Conservation (phyloP, 2,113 vertebrate species). For the Paradisaea rubra region DNA sequence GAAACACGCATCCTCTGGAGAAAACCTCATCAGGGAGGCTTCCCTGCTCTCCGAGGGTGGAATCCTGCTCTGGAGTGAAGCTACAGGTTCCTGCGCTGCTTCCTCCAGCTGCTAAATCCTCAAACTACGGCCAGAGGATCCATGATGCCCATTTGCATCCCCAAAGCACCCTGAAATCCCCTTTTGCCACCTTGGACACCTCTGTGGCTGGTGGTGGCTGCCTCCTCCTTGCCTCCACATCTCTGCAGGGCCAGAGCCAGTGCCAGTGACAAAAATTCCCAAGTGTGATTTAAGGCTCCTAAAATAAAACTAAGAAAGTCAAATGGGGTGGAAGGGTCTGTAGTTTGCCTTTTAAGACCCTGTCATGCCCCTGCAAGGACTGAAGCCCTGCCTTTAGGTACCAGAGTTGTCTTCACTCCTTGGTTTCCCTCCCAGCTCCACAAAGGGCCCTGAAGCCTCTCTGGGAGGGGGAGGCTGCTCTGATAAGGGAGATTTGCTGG, state of each 20-base stretch:
- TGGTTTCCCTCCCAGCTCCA: background rate
- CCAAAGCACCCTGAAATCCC: background rate
- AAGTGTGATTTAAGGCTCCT: background rate
- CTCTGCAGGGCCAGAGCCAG: background rate
- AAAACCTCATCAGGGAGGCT: background rate
- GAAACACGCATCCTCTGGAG: rapidly evolving
- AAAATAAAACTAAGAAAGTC: background rate
- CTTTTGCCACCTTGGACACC: background rate
- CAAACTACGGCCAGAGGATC: background rate
- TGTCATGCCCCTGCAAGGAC: background rate
- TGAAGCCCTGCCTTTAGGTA: background rate
- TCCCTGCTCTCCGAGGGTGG: background rate
- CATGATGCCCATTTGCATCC: rapidly evolving
- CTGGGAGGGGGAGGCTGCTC: background rate
- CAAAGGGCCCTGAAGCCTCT: background rate
- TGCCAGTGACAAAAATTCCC: background rate
- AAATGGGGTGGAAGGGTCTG: background rate
- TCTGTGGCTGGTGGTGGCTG: background rate
- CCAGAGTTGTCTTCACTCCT: background rate
- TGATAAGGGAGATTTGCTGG: background rate
- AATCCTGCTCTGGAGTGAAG: background rate
- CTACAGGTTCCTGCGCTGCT: background rate
- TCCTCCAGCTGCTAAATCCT: background rate
- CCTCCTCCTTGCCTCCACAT: background rate
- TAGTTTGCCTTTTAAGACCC: background rate